Conservation (phyloP, 2,113 vertebrate species). For the Ciconia stormi region DNA sequence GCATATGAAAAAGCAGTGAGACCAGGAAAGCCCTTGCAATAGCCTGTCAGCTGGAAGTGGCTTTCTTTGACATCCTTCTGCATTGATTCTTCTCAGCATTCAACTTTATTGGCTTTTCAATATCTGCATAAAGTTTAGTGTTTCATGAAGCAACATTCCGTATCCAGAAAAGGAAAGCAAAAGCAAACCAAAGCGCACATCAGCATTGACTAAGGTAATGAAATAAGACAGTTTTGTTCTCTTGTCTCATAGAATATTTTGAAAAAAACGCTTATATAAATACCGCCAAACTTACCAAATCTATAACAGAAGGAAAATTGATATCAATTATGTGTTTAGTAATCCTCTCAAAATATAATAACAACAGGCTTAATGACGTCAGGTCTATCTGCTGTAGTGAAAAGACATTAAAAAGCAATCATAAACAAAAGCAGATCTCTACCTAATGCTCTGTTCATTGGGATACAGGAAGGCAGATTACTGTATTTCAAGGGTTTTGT, state of each 20-base stretch:
- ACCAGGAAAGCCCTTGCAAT: not conserved
- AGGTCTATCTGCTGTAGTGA: conserved; percentile 1
- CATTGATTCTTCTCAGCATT: not conserved
- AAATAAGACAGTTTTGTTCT: not conserved
- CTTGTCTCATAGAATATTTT: not conserved
- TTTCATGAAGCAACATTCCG: not conserved
- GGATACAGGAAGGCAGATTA: not conserved
- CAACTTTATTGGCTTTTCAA: not conserved
- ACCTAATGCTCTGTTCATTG: not conserved
- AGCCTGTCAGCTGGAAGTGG: not conserved
- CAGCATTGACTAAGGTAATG: not conserved
- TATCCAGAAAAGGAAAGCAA: not conserved
- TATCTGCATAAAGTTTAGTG: conserved; percentile 1
- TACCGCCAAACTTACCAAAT: not conserved
- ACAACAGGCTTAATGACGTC: conserved; percentile 31
- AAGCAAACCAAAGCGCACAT: not conserved
- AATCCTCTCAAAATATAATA: conserved; percentile 44
- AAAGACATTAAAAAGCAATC: conserved; percentile 57
- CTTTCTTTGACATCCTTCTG: not conserved
- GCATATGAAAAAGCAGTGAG: not conserved
- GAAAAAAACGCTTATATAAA: not conserved
- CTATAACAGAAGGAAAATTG: not conserved
- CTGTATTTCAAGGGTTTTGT: not conserved
- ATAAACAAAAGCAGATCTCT: conserved; percentile 27
- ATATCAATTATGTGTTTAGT: conserved; percentile 23